Conservation (phyloP, 2,888 invertebrate species). For the Troides aeacus region DNA sequence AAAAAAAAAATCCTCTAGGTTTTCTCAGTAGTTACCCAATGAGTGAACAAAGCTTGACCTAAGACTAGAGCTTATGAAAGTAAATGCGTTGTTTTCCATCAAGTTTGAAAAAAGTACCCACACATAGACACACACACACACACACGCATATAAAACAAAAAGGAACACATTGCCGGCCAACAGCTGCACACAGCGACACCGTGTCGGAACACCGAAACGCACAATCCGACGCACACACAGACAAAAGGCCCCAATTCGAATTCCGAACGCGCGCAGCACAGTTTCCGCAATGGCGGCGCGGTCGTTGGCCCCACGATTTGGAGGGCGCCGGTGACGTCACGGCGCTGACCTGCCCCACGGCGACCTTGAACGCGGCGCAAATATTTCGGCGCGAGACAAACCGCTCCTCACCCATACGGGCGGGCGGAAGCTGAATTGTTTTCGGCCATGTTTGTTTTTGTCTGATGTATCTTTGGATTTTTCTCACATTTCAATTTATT, state of each 20-base stretch:
- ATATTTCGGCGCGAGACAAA: constrained; percentile 48
- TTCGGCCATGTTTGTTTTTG: constrained; percentile 2
- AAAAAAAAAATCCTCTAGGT: too few species aligned
- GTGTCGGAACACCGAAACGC: constrained; percentile 35
- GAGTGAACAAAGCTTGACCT: too few species aligned
- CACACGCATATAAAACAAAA: too few species aligned
- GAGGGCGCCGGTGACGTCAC: constrained; percentile 77
- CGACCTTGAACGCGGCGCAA: constrained; percentile 63
- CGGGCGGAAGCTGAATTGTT: constrained; percentile 7
- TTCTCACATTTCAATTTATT: too few species aligned
- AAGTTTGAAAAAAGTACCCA: too few species aligned
- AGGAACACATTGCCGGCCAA: neutral
- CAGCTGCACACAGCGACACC: constrained; percentile 31
- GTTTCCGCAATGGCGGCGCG: constrained; percentile 75
- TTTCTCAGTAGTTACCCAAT: too few species aligned
- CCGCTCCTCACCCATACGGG: constrained; percentile 7
- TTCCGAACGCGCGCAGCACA: constrained; percentile 75
- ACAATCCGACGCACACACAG: constrained; percentile 56
- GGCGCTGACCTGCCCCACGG: constrained; percentile 70
- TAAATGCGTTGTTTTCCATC: too few species aligned
- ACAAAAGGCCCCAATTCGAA: constrained; percentile 71
- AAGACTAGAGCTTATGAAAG: too few species aligned
- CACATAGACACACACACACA: too few species aligned
- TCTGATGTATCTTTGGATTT: too few species aligned
- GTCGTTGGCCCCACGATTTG: constrained; percentile 70